Conservation (phyloP, 2,888 invertebrate genomes). For the Mactromeris polynyma region DNA sequence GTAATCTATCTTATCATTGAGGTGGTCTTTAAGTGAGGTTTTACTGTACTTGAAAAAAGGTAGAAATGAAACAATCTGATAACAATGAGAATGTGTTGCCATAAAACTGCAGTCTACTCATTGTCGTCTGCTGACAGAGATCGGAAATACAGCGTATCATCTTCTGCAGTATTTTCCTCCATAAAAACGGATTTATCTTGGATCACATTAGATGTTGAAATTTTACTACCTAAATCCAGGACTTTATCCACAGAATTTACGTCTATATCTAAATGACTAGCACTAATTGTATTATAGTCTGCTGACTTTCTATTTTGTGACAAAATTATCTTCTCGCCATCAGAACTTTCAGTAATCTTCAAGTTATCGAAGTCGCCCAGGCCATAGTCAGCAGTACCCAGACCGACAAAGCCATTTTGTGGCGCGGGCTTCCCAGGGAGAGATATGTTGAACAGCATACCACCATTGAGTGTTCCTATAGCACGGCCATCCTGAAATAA, state of each 20-base stretch:
- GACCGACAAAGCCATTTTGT: conserved; percentile 82
- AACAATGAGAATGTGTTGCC: no score
- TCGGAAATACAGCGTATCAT: neutral
- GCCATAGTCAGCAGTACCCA: conserved; percentile 84
- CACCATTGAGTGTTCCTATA: conserved; percentile 51
- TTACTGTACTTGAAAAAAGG: no score
- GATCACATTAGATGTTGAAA: neutral
- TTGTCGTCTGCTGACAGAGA: neutral
- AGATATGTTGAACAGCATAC: conserved; percentile 52
- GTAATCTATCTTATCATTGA: no score
- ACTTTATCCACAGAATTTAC: neutral
- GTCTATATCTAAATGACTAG: neutral
- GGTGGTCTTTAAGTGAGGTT: no score
- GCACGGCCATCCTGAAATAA: conserved; percentile 55
- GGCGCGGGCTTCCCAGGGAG: conserved; percentile 50
- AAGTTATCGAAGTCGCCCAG: conserved; percentile 86
- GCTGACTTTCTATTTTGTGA: neutral
- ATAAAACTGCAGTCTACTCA: neutral
- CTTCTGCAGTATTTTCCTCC: neutral
- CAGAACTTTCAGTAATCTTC: conserved; percentile 60
- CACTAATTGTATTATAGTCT: neutral
- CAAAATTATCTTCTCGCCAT: conserved; percentile 35
- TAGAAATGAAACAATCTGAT: no score
- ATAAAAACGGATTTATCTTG: neutral
- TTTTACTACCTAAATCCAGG: neutral